Base-by-base conservation (phyloP, 2,113 vertebrate genomes). In the Ictidomys tridecemlineatus region DNA sequence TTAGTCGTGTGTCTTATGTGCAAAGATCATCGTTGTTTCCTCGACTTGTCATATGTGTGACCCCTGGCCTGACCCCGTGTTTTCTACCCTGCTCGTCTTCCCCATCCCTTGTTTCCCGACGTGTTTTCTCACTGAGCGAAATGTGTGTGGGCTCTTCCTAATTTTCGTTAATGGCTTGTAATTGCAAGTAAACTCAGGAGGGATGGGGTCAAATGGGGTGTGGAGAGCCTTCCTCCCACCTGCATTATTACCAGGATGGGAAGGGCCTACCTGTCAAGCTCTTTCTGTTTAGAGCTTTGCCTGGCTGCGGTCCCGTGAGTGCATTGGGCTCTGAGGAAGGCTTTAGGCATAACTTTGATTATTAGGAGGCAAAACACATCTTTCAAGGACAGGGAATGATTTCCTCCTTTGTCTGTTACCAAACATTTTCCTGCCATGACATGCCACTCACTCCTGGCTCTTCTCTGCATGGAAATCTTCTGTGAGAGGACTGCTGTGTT, bases 311-410 rank as follows among this genome's bases (percentile, higher is more conserved):
- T 61, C 34, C 53, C 5, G 0, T 0, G 51, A 53, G 30, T 42
- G 37, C 85, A 39, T 28, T 26, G 85, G 69, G 73, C 91, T 16
- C 32, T 1, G 30, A 8, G 16, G 26, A 45, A 65, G 83, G 48
- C 86, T 7, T 72, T 91, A 45, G 69, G 74, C 28, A 4, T 18
- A 18, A 39, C 73, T 69, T 76, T 93, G 76, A 56, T 14, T 63
- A 17, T 28, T 26, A 77, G n/a, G 45, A 39, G 73, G 34, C 22
- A 53, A 74, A 73, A 73, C 48, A 61, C 42, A 32, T 67, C 76
- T 67, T 53, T 72, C 51, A 90, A 89, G 67, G 45, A 85, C 28
- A 28, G 53, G 77, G 92, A 91, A 51, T 65, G 39, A 24, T 61
- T 53, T 48, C 53, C 28, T 82, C 26, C 34, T 37, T 74, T 24